These are phyloP conservation scores for Neomonachus schauinslandi DNA, from an alignment of 2,113 vertebrate species.

Conservation along the genomic window DNA sequence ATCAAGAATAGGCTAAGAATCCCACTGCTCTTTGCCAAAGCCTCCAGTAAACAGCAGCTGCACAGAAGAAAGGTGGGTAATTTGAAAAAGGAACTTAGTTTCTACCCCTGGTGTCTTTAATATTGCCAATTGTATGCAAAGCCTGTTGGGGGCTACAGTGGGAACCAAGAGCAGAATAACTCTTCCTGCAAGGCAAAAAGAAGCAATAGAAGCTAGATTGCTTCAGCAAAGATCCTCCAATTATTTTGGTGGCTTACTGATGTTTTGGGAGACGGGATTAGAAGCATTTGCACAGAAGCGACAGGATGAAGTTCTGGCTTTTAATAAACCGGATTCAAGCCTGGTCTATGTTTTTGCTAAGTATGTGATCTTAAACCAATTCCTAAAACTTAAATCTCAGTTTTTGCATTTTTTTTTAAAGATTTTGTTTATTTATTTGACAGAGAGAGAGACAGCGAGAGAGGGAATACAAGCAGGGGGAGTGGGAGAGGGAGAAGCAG, in stretches of 20 bases:
- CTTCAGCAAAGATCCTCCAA: neutral
- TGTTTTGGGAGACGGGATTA: neutral
- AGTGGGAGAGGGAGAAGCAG: too few relatives aligned
- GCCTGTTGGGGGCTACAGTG: neutral
- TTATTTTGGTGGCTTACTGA: neutral
- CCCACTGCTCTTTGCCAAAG: neutral
- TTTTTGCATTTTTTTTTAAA: neutral
- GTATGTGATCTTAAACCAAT: neutral
- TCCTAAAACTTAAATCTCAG: neutral
- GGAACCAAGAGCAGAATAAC: neutral
- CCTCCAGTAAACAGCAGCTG: neutral
- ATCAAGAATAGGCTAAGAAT: neutral
- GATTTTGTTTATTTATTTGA: too few relatives aligned
- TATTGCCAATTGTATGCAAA: neutral
- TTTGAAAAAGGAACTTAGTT: neutral
- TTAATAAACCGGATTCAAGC: neutral
- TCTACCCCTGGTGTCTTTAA: neutral
- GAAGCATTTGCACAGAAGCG: neutral
- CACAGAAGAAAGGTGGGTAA: neutral
- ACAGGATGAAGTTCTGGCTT: neutral
- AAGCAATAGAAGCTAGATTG: neutral
- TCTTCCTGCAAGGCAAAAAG: neutral
- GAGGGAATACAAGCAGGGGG: too few relatives aligned
- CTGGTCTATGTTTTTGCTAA: neutral
- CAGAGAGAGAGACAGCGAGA: too few relatives aligned